phyloP scores from a whole-genome alignment of 2,797 vertebrate species.

The Calcarius lapponicus region DNA sequence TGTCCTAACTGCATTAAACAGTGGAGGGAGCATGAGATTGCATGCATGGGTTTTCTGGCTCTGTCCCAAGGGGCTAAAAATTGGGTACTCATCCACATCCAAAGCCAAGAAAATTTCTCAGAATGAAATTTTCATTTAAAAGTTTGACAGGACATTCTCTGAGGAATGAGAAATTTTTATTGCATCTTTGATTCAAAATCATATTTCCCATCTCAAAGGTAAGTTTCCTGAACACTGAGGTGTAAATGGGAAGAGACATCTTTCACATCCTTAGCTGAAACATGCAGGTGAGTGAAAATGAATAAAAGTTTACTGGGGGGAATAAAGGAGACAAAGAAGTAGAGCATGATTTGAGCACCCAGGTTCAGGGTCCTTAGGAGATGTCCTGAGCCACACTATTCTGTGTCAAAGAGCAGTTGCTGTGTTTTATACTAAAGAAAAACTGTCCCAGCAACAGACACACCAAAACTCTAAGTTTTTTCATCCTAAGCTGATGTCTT shows the following conservation, averaged over 20 bases:
- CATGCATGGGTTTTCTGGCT: rapidly evolving
- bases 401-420: not conserved
- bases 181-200: not conserved
- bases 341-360: not conserved
- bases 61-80: not conserved
- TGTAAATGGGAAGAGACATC: not conserved
- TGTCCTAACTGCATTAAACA: not conserved
- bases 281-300: not conserved
- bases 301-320: not conserved
- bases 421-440: not conserved
- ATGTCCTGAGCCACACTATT: not conserved
- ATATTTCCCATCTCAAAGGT: not conserved
- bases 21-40: not conserved
- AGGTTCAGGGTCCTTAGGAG: not conserved
- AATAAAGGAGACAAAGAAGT: not conserved
- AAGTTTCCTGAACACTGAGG: not conserved
- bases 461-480: not conserved
- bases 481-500: not conserved
- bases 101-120: not conserved
- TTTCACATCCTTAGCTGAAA: not conserved
- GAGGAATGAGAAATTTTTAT: not conserved
- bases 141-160: not conserved
- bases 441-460: not conserved
- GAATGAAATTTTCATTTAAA: not conserved
- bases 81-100: not conserved